A percentile compares a stretch with the other conserved stretches of the same genome.
Evolutionary conservation across 2,113 vertebrate genomes (phyloP).

Genomic region (Capreolus pygargus): DNA sequence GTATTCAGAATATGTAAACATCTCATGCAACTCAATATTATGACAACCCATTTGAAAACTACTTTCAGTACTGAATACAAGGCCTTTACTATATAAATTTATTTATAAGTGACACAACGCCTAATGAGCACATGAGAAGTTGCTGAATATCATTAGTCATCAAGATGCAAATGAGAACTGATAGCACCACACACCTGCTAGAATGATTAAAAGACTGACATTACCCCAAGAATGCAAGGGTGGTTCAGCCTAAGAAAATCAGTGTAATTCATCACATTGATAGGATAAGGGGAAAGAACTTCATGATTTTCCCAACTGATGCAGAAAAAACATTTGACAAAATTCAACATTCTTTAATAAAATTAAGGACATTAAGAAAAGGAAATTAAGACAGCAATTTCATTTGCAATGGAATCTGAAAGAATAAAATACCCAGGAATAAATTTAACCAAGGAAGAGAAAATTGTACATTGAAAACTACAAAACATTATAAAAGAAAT

Average conservation of each 20-base stretch:
- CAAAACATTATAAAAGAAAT: neutral
- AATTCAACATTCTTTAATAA: neutral
- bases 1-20: neutral
- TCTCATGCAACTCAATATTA: neutral
- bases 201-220: neutral
- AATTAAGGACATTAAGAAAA: neutral
- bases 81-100: neutral
- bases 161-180: neutral
- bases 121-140: neutral
- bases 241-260: neutral
- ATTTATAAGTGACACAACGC: neutral
- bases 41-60: neutral
- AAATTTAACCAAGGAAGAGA: neutral
- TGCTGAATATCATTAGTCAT: neutral
- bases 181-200: neutral
- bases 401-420: neutral
- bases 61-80: neutral
- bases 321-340: neutral
- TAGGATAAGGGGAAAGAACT: neutral
- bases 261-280: neutral
- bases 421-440: neutral
- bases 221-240: neutral
- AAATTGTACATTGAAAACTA: neutral
- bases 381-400: neutral
- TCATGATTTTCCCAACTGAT: neutral